These are phyloP conservation scores for Astropecten irregularis DNA, from an alignment of 53 echinoderm and acorn worm species.

Conservation along the genomic window DNA sequence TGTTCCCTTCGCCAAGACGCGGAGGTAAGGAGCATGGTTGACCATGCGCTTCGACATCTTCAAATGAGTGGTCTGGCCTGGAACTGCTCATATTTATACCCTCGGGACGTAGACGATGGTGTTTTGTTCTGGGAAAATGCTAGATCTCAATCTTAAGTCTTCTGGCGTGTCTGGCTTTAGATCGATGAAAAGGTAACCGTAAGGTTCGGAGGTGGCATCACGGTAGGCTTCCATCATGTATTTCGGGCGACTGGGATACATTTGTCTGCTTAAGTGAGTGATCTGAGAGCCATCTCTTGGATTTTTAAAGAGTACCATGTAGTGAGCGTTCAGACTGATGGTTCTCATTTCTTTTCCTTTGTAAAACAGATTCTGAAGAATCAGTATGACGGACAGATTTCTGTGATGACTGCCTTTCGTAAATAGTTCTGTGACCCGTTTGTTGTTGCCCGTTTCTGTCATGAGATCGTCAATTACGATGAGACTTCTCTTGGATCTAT, in stretches of 20 bases:
- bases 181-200: not conserved
- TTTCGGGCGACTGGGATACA: not conserved
- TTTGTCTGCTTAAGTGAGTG: not conserved
- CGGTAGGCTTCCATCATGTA: not conserved
- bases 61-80: no score
- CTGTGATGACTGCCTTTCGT: constrained; percentile 37
- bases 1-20: no score
- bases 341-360: constrained; percentile 37
- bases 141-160: not conserved
- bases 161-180: not conserved
- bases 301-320: constrained; percentile 55
- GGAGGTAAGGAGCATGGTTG: not conserved
- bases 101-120: no score
- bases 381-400: constrained; percentile 42
- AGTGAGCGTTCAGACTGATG: no score
- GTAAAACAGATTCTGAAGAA: constrained; percentile 54
- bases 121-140: no score
- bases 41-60: no score
- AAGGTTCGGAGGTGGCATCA: not conserved
- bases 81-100: not conserved
- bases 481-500: no score
- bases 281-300: constrained; percentile 28
- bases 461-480: no score
- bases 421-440: no score
- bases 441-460: no score